Evolutionary conservation across 2,113 vertebrate species (phyloP).

Genomic region (Passer montanus): DNA sequence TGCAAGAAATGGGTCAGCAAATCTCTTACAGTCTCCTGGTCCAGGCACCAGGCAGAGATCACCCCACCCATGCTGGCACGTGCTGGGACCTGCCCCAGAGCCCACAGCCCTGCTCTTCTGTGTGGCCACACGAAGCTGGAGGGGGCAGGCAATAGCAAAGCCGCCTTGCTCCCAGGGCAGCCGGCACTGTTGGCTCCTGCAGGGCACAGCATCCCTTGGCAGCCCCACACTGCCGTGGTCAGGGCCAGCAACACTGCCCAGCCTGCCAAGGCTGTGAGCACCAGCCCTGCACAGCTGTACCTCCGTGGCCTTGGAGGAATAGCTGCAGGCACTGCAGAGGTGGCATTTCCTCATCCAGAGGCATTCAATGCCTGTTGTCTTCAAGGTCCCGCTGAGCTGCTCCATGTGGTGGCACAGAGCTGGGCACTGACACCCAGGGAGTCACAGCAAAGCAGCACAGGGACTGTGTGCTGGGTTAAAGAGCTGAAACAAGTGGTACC

Average conservation of each 20-base stretch:
- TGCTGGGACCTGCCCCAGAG: not conserved
- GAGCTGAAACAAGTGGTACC: not conserved
- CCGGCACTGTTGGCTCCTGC: not conserved
- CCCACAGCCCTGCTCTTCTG: not conserved
- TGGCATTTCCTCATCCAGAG: not conserved
- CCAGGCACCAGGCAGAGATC: rapidly evolving
- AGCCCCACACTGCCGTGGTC: rapidly evolving
- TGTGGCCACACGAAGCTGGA: rapidly evolving
- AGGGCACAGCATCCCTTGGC: rapidly evolving
- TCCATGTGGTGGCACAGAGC: rapidly evolving
- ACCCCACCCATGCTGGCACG: rapidly evolving
- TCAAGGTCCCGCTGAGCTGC: rapidly evolving
- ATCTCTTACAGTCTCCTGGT: not conserved
- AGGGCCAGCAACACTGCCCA: rapidly evolving
- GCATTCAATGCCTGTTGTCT: rapidly evolving
- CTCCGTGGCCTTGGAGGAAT: no score
- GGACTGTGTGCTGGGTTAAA: not conserved
- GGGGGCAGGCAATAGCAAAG: rapidly evolving
- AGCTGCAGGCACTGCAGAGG: not conserved
- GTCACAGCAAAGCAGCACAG: not conserved
- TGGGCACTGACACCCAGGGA: not conserved
- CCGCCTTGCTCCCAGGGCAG: rapidly evolving
- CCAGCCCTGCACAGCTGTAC: rapidly evolving
- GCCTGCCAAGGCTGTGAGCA: not conserved
- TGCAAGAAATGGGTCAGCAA: not conserved